Evolutionary conservation across 2,113 vertebrate genomes (phyloP).

Genomic region (Myiozetetes cayanensis): DNA sequence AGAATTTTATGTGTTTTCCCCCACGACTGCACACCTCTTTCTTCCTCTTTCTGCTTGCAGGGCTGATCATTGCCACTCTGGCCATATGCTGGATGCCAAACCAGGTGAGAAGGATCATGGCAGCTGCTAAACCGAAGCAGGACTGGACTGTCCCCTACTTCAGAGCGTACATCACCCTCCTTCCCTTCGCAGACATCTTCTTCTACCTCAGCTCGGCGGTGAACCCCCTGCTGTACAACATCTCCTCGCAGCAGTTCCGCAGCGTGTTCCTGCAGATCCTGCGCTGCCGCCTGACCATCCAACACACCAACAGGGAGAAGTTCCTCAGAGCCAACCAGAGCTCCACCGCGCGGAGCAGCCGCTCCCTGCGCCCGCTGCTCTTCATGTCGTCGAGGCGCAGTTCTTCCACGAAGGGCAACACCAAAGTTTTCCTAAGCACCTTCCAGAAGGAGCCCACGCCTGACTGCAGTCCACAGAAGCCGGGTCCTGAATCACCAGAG

Average conservation of each 20-base stretch:
- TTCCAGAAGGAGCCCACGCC: conserved; percentile 48
- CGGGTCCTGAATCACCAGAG: background rate
- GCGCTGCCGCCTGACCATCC: conserved; percentile 80
- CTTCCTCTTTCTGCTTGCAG: conserved; percentile 61
- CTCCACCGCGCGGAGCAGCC: background rate
- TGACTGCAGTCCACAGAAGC: background rate
- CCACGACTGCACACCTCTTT: background rate
- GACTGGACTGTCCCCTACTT: conserved; percentile 83
- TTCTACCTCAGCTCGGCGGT: conserved; percentile 96
- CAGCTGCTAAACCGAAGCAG: conserved; percentile 83
- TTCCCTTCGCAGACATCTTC: conserved; percentile 86
- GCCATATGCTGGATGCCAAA: conserved; percentile 92
- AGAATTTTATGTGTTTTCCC: background rate
- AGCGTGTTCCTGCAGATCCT: conserved; percentile 86
- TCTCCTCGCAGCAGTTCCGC: conserved; percentile 92
- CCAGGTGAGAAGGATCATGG: conserved; percentile 90
- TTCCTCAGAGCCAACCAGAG: background rate
- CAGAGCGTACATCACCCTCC: conserved; percentile 78
- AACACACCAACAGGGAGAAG: conserved; percentile 81
- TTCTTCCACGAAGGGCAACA: background rate
- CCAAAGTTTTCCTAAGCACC: conserved; percentile 62
- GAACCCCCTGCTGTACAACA: conserved; percentile 93
- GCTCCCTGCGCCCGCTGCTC: conserved; percentile 61
- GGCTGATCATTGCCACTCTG: conserved; percentile 85
- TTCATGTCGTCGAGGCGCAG: conserved; percentile 30